Evolutionary conservation across 2,113 vertebrate genomes (phyloP).

Genomic region (Corapipo altera): DNA sequence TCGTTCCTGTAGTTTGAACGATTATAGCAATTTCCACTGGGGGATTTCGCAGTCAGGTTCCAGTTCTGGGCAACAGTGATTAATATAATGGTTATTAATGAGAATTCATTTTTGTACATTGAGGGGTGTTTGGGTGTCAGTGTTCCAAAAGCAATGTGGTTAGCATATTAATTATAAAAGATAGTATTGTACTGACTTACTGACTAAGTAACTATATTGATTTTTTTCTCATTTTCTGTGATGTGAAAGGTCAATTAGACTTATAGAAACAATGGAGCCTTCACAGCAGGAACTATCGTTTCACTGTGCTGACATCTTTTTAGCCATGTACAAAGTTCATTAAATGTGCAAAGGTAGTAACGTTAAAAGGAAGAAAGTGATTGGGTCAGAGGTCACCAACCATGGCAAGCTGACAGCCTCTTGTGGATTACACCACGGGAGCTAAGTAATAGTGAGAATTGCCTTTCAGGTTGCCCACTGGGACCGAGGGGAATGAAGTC

Average conservation of each 20-base stretch:
- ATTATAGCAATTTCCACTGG: slow-evolving; percentile 99
- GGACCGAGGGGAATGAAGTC: slow-evolving; percentile 52
- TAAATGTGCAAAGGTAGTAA: slow-evolving; percentile 74
- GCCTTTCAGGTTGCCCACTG: slow-evolving; percentile 69
- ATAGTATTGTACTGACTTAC: slow-evolving; percentile 56
- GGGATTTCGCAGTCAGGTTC: slow-evolving; percentile 97
- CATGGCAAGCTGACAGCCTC: slow-evolving; percentile 65
- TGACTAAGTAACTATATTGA: slow-evolving; percentile 80
- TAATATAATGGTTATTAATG: slow-evolving; percentile 97
- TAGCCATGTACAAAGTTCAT: slow-evolving; percentile 77
- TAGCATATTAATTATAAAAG: slow-evolving; percentile 85
- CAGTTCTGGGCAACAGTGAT: slow-evolving; percentile 95
- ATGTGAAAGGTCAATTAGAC: slow-evolving; percentile 84
- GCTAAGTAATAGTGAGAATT: slow-evolving; percentile 72
- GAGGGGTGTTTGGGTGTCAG: slow-evolving; percentile 83
- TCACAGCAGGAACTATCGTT: slow-evolving; percentile 76
- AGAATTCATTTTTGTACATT: slow-evolving; percentile 89
- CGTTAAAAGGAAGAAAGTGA: slow-evolving; percentile 68
- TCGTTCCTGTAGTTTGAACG: slow-evolving; percentile 92
- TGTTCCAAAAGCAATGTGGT: slow-evolving; percentile 73
- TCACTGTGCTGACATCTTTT: slow-evolving; percentile 73
- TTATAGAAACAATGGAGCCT: slow-evolving; percentile 77
- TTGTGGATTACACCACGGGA: slow-evolving; percentile 55
- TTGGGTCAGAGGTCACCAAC: slow-evolving; percentile 71
- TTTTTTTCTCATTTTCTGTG: slow-evolving; percentile 76